Base-by-base conservation (phyloP, 2,113 vertebrate genomes). In the Anoplopoma fimbria region DNA sequence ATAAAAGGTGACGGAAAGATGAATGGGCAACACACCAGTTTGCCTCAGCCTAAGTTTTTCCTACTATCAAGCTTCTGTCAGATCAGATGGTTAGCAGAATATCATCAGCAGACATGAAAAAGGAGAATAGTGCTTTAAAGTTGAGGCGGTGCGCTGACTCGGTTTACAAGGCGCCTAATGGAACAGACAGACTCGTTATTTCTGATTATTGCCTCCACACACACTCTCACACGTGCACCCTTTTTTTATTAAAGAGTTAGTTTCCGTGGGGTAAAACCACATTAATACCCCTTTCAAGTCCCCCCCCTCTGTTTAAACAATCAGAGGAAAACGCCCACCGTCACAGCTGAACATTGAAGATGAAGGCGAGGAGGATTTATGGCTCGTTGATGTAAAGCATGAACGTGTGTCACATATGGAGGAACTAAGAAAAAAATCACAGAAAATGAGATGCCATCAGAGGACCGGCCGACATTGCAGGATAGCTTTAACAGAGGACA, bases 221-320 rank as follows among this genome's bases (percentile, higher is more conserved):
- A 61, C 61, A 69, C 60, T 34, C 60, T 1, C n/a, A 40, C 53
- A 49, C 29, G 73, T 33, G 42, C 25, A 74, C 42, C 64, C 13
- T 9, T 15, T 21, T n/a, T n/a, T 62, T 40, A 74, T 62, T 71
- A 71, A 33, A 79, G 31, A 82, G 61, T 78, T 60, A 40, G 40
- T 73, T 83, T 51, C 75, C 64, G 34, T 9, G 4, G 9, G 63
- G 70, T 69, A 65, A 75, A 25, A 25, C 68, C 73, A 51, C 77
- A 83, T 71, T 75, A 57, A 42, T 33, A 67, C 60, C 55, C 25
- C 72, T 84, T 89, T 88, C 33, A 87, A 70, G 78, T 87, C 62
- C 36, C 83, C 21, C 21, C 77, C n/a, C 49, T 89, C 92, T 93
- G 93, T 87, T 94, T 84, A 88, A 93, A 69, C 81, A 77, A 93